Base-by-base conservation (phyloP, 23 tunicate genomes). In the Phallusia fumigata region DNA sequence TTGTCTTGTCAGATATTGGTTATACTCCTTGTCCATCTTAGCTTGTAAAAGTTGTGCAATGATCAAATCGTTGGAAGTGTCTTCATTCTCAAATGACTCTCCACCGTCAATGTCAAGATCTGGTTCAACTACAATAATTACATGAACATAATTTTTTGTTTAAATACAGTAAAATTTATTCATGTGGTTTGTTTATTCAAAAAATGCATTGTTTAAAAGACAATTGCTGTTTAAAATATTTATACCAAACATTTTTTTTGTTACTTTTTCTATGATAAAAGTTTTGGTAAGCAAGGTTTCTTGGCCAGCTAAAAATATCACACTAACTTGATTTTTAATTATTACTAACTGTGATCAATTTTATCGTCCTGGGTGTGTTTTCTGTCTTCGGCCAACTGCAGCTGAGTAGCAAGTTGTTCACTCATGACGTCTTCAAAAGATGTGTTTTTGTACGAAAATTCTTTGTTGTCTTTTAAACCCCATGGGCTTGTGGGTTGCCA, bases 371-470 rank as follows among this genome's bases (percentile, higher is more conserved):
- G 19, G 0, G 35, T 36, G 0, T 32, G 30, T 32, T 83, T 32
- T 13, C 33, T 35, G 21, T 80, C 77, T 76, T 82, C 86, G 44
- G 53, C 75, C 35, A 76, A 26, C 53, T 89, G 94, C 40, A 93
- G 64, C 24, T 86, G 74, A 19, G 52, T 83, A 24, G 97, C 97
- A 10, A 93, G 53, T 34, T 93, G 97, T 81, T 93, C 97, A 81
- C 97, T 93, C 97, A 93, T 93, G 1, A 93, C 92, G 18, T 93
- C 97, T 49, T 85, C 87, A 64, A 93, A 89, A 1, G 93, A 88
- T n/a, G 83, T 58, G 69, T 58, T 58, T 24, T 58, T 22, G 69
- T 58, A 58, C 28, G 69, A 24, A 13, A 58, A 58, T 58, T 21
- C 28, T 13, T 58, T 58, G 69, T 58, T 58, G 69, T 58, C 69